A percentile compares a stretch with the other conserved stretches of the same genome.
phyloP scores from a whole-genome alignment of 2,797 vertebrate species.

The Parauchenoglanis ngamensis region DNA sequence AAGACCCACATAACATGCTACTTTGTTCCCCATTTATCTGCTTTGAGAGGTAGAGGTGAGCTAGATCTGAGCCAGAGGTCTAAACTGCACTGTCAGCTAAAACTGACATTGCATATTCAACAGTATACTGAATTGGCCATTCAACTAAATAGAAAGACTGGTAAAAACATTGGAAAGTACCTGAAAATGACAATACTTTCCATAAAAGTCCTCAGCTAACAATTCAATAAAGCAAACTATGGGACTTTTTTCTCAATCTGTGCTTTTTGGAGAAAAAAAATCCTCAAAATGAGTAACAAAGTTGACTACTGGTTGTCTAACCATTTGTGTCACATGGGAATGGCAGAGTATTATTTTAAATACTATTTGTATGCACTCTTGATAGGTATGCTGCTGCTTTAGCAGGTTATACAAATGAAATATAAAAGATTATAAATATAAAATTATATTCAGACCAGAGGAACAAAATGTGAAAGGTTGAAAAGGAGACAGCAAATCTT shows the following conservation, averaged over 20 bases:
- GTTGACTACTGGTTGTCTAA: background rate
- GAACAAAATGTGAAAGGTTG: background rate
- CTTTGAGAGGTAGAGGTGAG: slow-evolving; percentile 36
- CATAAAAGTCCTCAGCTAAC: background rate
- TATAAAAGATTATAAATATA: background rate
- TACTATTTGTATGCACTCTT: background rate
- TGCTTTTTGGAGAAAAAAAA: background rate
- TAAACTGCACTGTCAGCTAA: slow-evolving; percentile 23
- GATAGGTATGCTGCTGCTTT: background rate
- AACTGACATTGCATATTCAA: slow-evolving; percentile 24
- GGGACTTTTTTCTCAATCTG: background rate
- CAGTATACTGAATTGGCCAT: background rate
- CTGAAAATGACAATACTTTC: background rate
- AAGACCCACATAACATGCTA: slow-evolving; percentile 35
- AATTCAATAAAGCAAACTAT: background rate
- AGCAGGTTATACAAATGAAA: background rate
- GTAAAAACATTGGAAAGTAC: background rate
- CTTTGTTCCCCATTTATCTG: slow-evolving; percentile 36
- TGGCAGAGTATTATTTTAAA: background rate
- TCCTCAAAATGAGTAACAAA: background rate
- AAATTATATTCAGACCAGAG: background rate
- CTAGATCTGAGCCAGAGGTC: slow-evolving; percentile 27
- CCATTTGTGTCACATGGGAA: background rate
- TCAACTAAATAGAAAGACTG: slow-evolving; percentile 10
- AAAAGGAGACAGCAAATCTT: background rate